Conservation (phyloP, 2,113 vertebrate species). For the Pygathrix nemaeus region DNA sequence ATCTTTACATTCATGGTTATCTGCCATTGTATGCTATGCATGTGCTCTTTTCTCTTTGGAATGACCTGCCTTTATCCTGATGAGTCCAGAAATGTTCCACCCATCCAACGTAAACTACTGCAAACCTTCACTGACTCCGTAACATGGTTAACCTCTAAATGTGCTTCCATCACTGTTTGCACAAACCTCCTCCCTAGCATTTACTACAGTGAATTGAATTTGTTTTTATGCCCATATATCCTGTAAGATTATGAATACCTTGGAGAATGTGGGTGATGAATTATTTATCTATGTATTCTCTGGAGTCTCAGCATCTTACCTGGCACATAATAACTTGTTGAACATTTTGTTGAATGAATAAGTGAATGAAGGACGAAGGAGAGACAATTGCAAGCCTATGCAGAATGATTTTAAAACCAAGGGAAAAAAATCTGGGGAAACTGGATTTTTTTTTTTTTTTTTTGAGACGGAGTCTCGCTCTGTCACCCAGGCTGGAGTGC, state of each 20-base stretch:
- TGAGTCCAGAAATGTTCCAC: neutral
- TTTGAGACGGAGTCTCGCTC: no score
- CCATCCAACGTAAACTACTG: neutral
- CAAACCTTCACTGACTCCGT: neutral
- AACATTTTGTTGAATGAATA: conserved; percentile 59
- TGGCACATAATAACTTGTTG: conserved; percentile 29
- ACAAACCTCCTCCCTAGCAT: neutral
- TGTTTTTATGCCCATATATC: neutral
- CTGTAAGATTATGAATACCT: conserved; percentile 25
- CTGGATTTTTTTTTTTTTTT: neutral
- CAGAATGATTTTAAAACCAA: conserved; percentile 57
- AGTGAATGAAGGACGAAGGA: conserved; percentile 49
- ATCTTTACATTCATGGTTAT: neutral
- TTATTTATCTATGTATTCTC: conserved; percentile 60
- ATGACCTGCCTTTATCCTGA: conserved; percentile 33
- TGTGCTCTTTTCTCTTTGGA: neutral
- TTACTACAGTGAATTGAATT: neutral
- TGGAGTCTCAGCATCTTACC: conserved; percentile 25
- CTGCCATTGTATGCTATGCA: neutral
- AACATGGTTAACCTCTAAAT: neutral
- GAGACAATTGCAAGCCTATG: neutral
- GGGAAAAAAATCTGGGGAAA: conserved; percentile 26
- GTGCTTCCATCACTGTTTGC: neutral
- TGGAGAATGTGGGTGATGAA: conserved; percentile 48
- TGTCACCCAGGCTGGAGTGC: no score